Evolutionary conservation across 2,797 vertebrate genomes (phyloP), one percentile per base, ranked within the genome.

Genomic region (Molossus molossus): DNA sequence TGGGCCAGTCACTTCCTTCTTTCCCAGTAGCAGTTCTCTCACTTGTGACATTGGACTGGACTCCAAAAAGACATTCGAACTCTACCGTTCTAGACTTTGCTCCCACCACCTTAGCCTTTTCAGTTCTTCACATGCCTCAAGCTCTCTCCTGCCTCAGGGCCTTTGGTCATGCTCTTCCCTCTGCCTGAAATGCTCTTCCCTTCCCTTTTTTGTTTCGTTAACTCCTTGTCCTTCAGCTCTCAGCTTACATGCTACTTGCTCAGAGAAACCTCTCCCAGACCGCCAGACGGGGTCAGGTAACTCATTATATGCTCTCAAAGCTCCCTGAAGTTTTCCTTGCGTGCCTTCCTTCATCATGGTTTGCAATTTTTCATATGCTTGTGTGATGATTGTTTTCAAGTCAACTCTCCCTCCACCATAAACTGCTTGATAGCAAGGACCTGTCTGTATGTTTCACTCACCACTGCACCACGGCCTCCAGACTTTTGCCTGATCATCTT

Each of bases 311-410:
- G 29, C 11, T 84, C 23, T 94, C 45, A 73, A 33, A 53, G 94
- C 9, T 94, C 23, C 77, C 50, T 33, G 40, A 21, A 81, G 27
- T 91, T 92, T 80, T 91, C 87, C 80, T 89, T 79, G 90, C 48
- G 65, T 90, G 67, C 70, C 21, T 33, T 89, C 70, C 21, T 33
- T 89, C 73, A 37, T 58, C 50, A n/a, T 5, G 23, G 17, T 82
- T 62, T 72, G 67, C 80, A 76, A 37, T 62, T 91, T 91, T 83
- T 70, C 84, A 73, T 73, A 17, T 81, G 40, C 60, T 80, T 86
- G 60, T 29, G 2, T 64, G 57, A 65, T 81, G 70, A 90, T 37
- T 76, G 5, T 73, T 95, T 95, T 80, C 33, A 96, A 87, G 77
- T 72, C 50, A 21, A 53, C 25, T 27, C 73, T 25, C 37, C 37